Base-by-base conservation (phyloP, 2,888 invertebrate species). In the Nymphalis urticae region DNA sequence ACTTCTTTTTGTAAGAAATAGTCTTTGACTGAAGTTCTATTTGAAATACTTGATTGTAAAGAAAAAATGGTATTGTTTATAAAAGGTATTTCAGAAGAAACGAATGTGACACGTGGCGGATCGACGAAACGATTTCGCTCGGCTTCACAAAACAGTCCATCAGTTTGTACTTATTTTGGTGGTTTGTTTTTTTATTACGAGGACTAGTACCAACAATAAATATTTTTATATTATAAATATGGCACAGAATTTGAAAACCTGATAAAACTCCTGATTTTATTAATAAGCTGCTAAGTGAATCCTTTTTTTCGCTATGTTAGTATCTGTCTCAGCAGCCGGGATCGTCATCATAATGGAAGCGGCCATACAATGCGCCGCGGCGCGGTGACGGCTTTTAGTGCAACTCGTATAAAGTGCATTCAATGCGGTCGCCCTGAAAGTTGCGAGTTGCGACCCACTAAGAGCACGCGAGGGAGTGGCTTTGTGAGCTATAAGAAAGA, bases 401-500 rank as follows among this genome's bases (percentile, higher is more conserved):
- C 54, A 53, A 53, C 48, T 58, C 19, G 32, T 32, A 48, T 13
- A 42, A 42, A 64, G 56, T 48, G 64, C 48, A 58, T 58, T 64
- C 64, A 58, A 21, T 13, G 64, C 19, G 27, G 27, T 48, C 24
- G 56, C 56, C 42, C 13, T 42, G 42, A 3, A 54, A 48, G 21
- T 48, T 56, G 56, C 63, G 10, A 21, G 17, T 53, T 10, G 54
- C 42, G 17, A 5, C 63, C 42, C 53, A 21, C 64, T 56, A n/a
- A 48, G 53, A 50, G 62, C 51, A 36, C 62, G 42, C 0, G 62
- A 64, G 48, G 32, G 64, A 36, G 42, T 48, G 50, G 65, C 59
- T 65, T 51, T 65, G 50, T 24, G 58, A 51, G 59, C 65, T 50
- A 9, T 42, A n/a, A 65, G 59, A 65, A 66, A 51, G 59, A 50